Evolutionary conservation across 2,888 invertebrate genomes (phyloP).

Genomic region (Smittia sp.): DNA sequence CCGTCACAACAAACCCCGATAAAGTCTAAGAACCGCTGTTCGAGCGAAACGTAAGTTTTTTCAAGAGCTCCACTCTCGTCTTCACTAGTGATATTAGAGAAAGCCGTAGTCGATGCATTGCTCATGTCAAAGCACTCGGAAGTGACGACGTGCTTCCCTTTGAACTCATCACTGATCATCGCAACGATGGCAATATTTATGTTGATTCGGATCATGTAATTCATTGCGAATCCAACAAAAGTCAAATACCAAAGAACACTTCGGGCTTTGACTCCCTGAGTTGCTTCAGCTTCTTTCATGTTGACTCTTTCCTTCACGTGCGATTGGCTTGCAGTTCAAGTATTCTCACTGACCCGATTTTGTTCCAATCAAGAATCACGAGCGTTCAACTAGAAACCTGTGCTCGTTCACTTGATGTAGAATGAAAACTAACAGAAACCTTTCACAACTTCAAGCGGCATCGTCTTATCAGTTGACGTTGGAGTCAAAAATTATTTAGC

Average conservation of each 20-base stretch:
- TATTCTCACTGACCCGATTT: neutral
- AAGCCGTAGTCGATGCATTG: neutral
- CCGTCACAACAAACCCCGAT: constrained; percentile 22
- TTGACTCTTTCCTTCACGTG: neutral
- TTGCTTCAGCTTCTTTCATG: neutral
- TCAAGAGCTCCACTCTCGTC: neutral
- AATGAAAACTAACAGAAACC: too few relatives aligned
- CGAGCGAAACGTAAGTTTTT: constrained; percentile 20
- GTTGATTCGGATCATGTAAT: constrained; percentile 67
- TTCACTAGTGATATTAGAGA: neutral
- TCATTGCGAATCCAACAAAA: constrained; percentile 65
- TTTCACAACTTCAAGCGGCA: too few relatives aligned
- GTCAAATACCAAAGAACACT: constrained; percentile 63
- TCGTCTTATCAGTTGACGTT: too few relatives aligned
- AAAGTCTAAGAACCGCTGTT: constrained; percentile 27
- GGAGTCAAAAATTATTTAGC: too few relatives aligned
- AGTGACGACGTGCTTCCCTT: neutral
- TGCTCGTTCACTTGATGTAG: too few relatives aligned
- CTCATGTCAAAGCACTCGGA: constrained; percentile 19
- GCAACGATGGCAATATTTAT: constrained; percentile 67
- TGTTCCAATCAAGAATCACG: neutral
- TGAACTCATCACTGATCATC: constrained; percentile 54
- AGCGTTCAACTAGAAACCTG: neutral
- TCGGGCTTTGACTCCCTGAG: constrained; percentile 43
- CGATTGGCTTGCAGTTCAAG: too few relatives aligned